Base-by-base conservation (phyloP, 1,140 invertebrate species). In the Apis florea region DNA sequence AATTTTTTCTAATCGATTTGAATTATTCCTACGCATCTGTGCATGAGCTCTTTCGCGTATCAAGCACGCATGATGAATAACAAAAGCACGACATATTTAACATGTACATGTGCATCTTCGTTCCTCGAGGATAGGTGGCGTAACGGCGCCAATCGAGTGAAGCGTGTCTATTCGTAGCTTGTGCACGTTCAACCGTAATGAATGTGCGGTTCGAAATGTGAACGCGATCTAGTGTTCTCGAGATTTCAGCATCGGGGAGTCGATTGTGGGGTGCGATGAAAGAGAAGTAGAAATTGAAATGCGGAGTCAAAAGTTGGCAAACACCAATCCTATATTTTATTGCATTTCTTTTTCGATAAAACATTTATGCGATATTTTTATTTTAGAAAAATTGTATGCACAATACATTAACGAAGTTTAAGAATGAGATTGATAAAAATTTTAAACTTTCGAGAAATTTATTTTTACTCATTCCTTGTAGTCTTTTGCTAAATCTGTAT, bases 21-120 rank as follows among this genome's bases (percentile, higher is more conserved):
- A 58, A 74, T 58, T 61, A 53, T 53, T 66, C 40, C n/a, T 56
- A 90, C 89, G 89, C 91, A 92, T 92, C 91, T 92, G 91, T 92
- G 91, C 90, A 21, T 51, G 64, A 83, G 17, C 40, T 68, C 47
- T 40, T 68, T 54, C 53, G 21, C 26, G 24, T 47, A 56, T 54
- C 59, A 61, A 53, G 40, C 26, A 51, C 40, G 71, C 54, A 66
- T 47, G 72, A 70, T 59, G 21, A 63, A 82, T 77, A 66, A 72
- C 59, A 83, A 84, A 76, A 68, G 56, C 53, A 68, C 15, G 64
- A 51, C 75, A 69, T 69, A 77, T 77, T 77, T 77, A 77, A 77
- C 64, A 13, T 13, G 75, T 77, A 56, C 53, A 19, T 53, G 59
- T 64, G 53, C 64, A 58, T 77, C 53, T 69, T 77, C 63, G 26